phyloP scores from a whole-genome alignment of 2,888 invertebrate genomes.

The Labia minor region DNA sequence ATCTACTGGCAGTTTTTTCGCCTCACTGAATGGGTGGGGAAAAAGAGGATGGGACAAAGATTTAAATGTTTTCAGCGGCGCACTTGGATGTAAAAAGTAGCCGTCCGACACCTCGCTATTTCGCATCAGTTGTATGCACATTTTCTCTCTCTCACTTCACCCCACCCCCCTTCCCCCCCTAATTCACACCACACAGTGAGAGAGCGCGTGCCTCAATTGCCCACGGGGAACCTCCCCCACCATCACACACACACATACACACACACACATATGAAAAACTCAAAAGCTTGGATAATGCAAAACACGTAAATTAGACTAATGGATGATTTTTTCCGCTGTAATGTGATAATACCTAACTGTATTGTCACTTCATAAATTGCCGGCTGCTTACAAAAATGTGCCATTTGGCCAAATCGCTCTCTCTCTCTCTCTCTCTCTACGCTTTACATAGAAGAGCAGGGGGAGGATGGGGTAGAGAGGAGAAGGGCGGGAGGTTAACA shows the following conservation, averaged over 20 bases:
- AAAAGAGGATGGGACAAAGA: background rate
- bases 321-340: slow-evolving; percentile 13
- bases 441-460: background rate
- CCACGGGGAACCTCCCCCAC: background rate
- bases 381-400: slow-evolving; percentile 7
- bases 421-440: no score
- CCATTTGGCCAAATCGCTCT: slow-evolving; percentile 3
- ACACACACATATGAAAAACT: background rate
- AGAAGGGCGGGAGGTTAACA: no score
- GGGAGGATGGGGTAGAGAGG: no score
- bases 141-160: background rate
- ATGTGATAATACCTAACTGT: slow-evolving; percentile 13
- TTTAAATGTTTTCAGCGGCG: background rate
- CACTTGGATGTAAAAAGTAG: background rate
- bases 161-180: background rate
- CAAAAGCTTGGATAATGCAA: slow-evolving; percentile 13
- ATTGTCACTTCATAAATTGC: slow-evolving; percentile 13
- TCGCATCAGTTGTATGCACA: background rate
- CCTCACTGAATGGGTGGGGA: background rate
- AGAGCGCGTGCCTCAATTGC: slow-evolving; percentile 4
- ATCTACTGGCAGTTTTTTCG: background rate
- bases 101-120: background rate
- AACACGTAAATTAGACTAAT: slow-evolving; percentile 5
- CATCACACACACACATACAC: background rate
- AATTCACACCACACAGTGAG: background rate